phyloP scores from a whole-genome alignment of 2,797 vertebrate genomes.

The Threskiornis aethiopicus region DNA sequence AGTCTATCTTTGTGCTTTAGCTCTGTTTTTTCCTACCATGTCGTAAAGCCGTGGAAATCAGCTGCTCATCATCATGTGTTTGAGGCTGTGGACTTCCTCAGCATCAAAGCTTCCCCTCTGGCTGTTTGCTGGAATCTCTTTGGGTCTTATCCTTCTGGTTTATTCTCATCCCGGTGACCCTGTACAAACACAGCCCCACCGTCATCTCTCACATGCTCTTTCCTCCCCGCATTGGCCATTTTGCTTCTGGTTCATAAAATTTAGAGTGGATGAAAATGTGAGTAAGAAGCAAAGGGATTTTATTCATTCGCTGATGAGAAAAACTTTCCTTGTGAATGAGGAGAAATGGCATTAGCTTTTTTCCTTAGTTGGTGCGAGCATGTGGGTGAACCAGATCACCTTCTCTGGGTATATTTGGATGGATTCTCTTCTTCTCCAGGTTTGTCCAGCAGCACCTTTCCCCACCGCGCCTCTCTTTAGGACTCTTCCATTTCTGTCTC shows the following conservation, averaged over 20 bases:
- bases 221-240: neutral
- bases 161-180: neutral
- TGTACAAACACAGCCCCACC: neutral
- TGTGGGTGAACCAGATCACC: neutral
- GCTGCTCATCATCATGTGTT: neutral
- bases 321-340: neutral
- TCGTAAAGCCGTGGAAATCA: slow-evolving; percentile 9
- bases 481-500: neutral
- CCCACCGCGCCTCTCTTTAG: neutral
- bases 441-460: neutral
- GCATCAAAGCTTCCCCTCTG: neutral
- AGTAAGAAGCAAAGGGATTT: neutral
- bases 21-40: neutral
- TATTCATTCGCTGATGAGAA: neutral
- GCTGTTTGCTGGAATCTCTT: neutral
- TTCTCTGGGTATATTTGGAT: neutral
- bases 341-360: neutral
- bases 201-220: neutral
- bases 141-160: neutral
- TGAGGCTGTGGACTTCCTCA: neutral
- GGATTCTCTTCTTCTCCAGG: neutral
- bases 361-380: neutral
- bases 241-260: neutral
- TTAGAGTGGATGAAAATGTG: neutral
- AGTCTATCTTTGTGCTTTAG: neutral